Evolutionary conservation across 1,140 invertebrate species (phyloP).

Genomic region (Nautilus pompilius): DNA sequence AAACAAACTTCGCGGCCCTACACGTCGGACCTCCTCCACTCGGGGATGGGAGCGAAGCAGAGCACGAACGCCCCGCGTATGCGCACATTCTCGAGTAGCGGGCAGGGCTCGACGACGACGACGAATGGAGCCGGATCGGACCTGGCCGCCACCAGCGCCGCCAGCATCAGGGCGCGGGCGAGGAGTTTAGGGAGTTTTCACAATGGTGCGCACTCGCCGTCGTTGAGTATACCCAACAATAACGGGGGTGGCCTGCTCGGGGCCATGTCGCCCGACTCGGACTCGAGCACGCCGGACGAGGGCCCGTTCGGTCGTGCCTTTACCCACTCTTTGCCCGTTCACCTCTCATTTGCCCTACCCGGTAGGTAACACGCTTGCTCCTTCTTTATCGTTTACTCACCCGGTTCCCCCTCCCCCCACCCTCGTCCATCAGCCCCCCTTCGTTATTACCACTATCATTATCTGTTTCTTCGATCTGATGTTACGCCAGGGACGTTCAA

Average conservation of each 20-base stretch:
- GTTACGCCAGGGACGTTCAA: too few relatives aligned
- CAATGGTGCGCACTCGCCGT: constrained; percentile 19
- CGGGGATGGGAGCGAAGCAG: constrained; percentile 43
- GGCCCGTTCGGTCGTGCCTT: constrained; percentile 34
- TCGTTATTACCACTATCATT: neutral
- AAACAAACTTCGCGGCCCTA: too few relatives aligned
- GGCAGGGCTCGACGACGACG: constrained; percentile 36
- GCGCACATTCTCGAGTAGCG: constrained; percentile 45
- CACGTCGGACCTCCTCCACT: too few relatives aligned
- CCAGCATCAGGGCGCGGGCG: constrained; percentile 31
- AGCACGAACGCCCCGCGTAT: constrained; percentile 40
- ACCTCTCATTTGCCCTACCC: constrained; percentile 43
- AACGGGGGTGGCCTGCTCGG: constrained; percentile 10
- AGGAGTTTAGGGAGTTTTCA: constrained; percentile 44
- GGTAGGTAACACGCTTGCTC: constrained; percentile 25
- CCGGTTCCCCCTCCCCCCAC: too few relatives aligned
- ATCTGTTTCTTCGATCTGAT: too few relatives aligned
- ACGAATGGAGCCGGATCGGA: too few relatives aligned
- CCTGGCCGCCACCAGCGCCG: too few relatives aligned
- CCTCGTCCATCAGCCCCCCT: too few relatives aligned
- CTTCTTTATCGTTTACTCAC: too few relatives aligned
- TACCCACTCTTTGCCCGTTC: constrained; percentile 44
- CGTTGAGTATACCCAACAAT: constrained; percentile 30
- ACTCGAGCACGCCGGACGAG: constrained; percentile 48
- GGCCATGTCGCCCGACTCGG: constrained; percentile 45